Base-by-base conservation (phyloP, 2,113 vertebrate genomes). In the Trematocara unimaculatum region DNA sequence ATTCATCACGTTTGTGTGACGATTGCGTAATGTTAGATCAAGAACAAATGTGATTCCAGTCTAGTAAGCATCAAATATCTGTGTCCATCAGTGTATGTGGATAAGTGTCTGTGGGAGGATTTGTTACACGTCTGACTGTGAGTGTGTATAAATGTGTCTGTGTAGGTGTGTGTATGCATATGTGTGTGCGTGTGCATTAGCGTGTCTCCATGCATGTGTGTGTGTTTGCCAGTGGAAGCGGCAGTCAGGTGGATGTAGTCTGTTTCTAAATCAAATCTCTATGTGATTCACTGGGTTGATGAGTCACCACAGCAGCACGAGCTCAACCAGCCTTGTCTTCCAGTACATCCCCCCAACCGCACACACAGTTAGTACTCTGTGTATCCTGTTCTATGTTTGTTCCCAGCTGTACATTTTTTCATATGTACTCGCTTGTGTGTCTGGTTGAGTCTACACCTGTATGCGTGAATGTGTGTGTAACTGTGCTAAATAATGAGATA, bases 271-370 rank as follows among this genome's bases (percentile, higher is more conserved):
- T 92, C 90, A 90, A 86, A 93, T 90, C 83, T 87, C 60, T 83
- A 78, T 88, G 90, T 91, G 90, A 94, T 92, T 92, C 93, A 91
- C 81, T 82, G 82, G 49, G 87, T 81, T 93, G 91, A 94, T 95
- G 92, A 95, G 91, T 94, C 94, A 95, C 92, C 84, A 82, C 91
- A 91, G 91, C 89, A 91, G 86, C 89, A 93, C 29, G 29, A 85
- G 82, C 79, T 82, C 80, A 91, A 81, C 82, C 83, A 78, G 51
- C 82, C 64, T 56, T 51, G n/a, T 79, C 82, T 82, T 83, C 64
- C 72, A 84, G 72, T 67, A 88, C 81, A 87, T 78, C 15, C 53
- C 77, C 62, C 2, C 80, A 51, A 81, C 72, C 47, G 51, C 55
- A 55, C 83, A 81, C 56, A 80, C 35, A 84, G 70, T 84, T 82